phyloP scores from a whole-genome alignment of 2,797 vertebrate genomes.

The Leucoraja ocellata region DNA sequence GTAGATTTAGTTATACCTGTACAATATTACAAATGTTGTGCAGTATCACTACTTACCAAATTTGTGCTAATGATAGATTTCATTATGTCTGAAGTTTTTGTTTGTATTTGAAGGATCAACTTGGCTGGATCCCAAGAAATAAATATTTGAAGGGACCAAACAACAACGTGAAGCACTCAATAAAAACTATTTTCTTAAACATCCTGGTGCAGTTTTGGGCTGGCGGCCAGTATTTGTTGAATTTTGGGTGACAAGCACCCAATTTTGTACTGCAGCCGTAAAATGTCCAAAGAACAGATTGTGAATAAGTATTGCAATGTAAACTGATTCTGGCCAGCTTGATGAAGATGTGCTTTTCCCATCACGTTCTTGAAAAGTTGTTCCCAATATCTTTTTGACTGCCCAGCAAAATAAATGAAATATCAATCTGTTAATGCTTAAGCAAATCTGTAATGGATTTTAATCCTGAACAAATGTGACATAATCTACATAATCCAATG shows the following conservation, averaged over 20 bases:
- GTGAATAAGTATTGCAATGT: background rate
- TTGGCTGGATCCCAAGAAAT: slow-evolving; percentile 2
- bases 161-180: background rate
- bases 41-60: background rate
- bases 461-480: background rate
- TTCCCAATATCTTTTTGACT: background rate
- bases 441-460: too few relatives aligned
- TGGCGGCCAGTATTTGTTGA: background rate
- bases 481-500: background rate
- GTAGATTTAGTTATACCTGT: background rate
- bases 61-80: background rate
- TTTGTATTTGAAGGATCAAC: background rate
- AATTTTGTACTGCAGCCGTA: background rate
- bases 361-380: background rate
- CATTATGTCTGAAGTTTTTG: background rate
- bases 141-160: background rate
- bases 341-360: background rate
- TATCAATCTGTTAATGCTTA: background rate
- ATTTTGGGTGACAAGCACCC: background rate
- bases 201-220: background rate
- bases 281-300: background rate
- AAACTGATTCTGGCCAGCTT: background rate
- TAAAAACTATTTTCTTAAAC: background rate
- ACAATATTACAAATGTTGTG: background rate
- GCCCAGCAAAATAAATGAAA: background rate